Evolutionary conservation across 2,888 invertebrate species (phyloP).

Genomic region (Coenonympha glycerion): DNA sequence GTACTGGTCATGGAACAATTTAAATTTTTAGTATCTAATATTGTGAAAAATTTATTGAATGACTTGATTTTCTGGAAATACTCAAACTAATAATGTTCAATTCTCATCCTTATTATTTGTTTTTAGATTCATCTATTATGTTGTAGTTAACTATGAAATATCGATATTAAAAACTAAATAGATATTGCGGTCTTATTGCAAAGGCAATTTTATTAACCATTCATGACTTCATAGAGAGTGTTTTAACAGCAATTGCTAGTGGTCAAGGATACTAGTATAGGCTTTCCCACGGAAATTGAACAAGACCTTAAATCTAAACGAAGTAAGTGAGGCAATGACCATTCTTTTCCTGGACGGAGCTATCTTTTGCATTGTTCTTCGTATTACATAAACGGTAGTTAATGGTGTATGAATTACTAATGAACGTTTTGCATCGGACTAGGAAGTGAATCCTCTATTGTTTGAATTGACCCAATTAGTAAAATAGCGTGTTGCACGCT

Average conservation of each 20-base stretch:
- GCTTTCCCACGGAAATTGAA: constrained; percentile 50
- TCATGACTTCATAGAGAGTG: too few relatives aligned
- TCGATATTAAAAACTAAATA: too few relatives aligned
- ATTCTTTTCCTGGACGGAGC: constrained; percentile 63
- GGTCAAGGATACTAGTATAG: constrained; percentile 46
- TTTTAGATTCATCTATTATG: too few relatives aligned
- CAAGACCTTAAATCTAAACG: constrained; percentile 38
- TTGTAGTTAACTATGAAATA: too few relatives aligned
- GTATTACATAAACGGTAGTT: constrained; percentile 62
- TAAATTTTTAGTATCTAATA: too few relatives aligned
- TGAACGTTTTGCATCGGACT: constrained; percentile 53
- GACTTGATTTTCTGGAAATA: too few relatives aligned
- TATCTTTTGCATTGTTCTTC: constrained; percentile 66
- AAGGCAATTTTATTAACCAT: too few relatives aligned
- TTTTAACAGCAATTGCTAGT: background rate
- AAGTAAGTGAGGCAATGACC: constrained; percentile 67
- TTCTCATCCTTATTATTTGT: too few relatives aligned
- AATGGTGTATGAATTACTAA: constrained; percentile 66
- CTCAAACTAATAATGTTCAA: too few relatives aligned
- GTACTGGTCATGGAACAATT: too few relatives aligned
- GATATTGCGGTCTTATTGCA: too few relatives aligned
- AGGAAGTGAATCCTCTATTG: constrained; percentile 60
- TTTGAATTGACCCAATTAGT: constrained; percentile 40
- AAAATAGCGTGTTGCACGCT: constrained; percentile 18
- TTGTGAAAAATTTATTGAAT: too few relatives aligned